phyloP scores from a whole-genome alignment of 1,140 invertebrate genomes.

The Aculops lycopersici region DNA sequence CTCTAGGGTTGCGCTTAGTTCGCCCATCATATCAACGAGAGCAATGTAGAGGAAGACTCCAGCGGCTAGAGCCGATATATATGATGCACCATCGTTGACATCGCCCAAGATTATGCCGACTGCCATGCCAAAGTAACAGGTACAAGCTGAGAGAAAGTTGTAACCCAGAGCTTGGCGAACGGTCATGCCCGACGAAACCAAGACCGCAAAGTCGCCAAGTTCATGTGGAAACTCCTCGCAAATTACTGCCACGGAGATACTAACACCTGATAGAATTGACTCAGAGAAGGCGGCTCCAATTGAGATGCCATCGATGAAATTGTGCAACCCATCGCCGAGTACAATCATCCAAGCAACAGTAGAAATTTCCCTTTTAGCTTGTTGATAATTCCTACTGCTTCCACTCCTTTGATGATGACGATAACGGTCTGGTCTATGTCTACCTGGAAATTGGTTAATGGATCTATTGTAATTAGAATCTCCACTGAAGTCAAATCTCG shows the following conservation, averaged over 20 bases:
- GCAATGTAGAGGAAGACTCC: constrained; percentile 32
- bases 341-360: constrained; percentile 10
- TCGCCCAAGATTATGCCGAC: constrained; percentile 24
- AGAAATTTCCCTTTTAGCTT: constrained; percentile 2
- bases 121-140: constrained; percentile 27
- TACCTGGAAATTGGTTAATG: too few relatives aligned
- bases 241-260: constrained; percentile 28
- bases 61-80: constrained; percentile 25
- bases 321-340: constrained; percentile 8
- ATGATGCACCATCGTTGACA: constrained; percentile 15
- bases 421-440: too few relatives aligned
- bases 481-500: neutral
- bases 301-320: constrained; percentile 9
- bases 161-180: constrained; percentile 27
- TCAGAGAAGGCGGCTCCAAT: constrained; percentile 25
- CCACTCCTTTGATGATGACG: constrained; percentile 2
- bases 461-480: constrained; percentile 1
- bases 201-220: constrained; percentile 34
- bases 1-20: constrained; percentile 7
- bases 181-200: constrained; percentile 31
- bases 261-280: constrained; percentile 25
- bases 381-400: constrained; percentile 4
- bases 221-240: constrained; percentile 35
- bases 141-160: constrained; percentile 29
- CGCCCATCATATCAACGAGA: constrained; percentile 26